A percentile compares a stretch with the other conserved stretches of the same genome.
Evolutionary conservation across 1,140 invertebrate species (phyloP).

Genomic region (Dreissena rostriformis): DNA sequence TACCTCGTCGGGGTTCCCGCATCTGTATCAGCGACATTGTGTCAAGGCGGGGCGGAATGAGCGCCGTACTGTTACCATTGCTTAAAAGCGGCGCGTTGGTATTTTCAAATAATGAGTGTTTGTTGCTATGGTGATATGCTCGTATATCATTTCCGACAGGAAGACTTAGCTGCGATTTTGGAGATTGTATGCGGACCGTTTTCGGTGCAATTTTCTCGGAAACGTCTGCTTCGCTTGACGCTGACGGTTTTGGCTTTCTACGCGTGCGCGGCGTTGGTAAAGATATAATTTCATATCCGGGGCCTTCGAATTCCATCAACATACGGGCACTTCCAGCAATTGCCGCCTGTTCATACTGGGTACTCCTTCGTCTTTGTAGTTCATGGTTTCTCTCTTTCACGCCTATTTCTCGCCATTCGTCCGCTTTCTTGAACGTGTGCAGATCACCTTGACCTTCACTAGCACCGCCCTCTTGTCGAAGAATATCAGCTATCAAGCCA

Average conservation of each 20-base stretch:
- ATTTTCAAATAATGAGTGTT: background rate
- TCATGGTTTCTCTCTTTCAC: slow-evolving; percentile 64
- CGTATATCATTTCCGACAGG: background rate
- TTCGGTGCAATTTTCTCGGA: slow-evolving; percentile 23
- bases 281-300: slow-evolving; percentile 48
- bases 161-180: slow-evolving; percentile 12
- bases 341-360: slow-evolving; percentile 64
- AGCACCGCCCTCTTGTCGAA: slow-evolving; percentile 66
- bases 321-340: slow-evolving; percentile 56
- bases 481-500: slow-evolving; percentile 66
- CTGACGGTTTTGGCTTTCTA: slow-evolving; percentile 17
- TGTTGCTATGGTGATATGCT: background rate
- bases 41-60: slow-evolving; percentile 1
- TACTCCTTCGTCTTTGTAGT: slow-evolving; percentile 40
- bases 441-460: slow-evolving; percentile 67
- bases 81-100: background rate
- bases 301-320: slow-evolving; percentile 53
- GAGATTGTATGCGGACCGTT: slow-evolving; percentile 28
- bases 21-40: slow-evolving; percentile 48
- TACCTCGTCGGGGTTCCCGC: slow-evolving; percentile 29
- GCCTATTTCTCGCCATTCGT: slow-evolving; percentile 74
- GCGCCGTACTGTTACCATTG: background rate
- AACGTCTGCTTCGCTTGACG: slow-evolving; percentile 9
- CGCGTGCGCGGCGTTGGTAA: slow-evolving; percentile 34
- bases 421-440: slow-evolving; percentile 65